A percentile compares a stretch with the other conserved stretches of the same genome.
Evolutionary conservation across 2,113 vertebrate genomes (phyloP).

Genomic region (Mastomys coucha): DNA sequence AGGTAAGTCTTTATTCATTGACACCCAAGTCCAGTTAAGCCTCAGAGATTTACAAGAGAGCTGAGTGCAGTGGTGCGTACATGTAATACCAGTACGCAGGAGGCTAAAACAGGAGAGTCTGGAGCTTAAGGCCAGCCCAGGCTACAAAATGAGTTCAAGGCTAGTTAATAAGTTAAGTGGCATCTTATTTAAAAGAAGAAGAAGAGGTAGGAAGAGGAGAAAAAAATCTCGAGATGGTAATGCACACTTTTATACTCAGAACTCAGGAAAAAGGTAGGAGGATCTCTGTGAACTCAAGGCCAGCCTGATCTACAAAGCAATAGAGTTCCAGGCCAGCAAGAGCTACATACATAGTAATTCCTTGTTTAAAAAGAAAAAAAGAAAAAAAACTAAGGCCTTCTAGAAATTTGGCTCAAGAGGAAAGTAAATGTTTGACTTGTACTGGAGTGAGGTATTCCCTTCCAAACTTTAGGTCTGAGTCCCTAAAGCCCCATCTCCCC

Average conservation of each 20-base stretch:
- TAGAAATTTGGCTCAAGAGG: background rate
- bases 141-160: background rate
- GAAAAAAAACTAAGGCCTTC: background rate
- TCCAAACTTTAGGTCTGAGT: background rate
- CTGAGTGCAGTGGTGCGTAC: background rate
- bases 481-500: background rate
- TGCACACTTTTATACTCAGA: background rate
- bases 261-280: background rate
- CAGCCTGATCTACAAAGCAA: background rate
- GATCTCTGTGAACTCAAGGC: background rate
- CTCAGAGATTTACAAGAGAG: background rate
- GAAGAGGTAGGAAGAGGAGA: background rate
- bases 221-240: background rate
- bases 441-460: background rate
- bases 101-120: background rate
- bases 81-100: background rate
- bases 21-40: background rate
- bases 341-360: background rate
- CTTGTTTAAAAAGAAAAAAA: background rate
- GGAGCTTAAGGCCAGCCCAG: background rate
- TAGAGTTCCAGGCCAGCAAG: background rate
- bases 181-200: background rate
- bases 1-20: slow-evolving; percentile 15
- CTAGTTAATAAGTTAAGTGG: background rate
- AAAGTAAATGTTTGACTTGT: background rate